Base-by-base conservation (phyloP, 2,797 vertebrate species). In the Columba guinea region DNA sequence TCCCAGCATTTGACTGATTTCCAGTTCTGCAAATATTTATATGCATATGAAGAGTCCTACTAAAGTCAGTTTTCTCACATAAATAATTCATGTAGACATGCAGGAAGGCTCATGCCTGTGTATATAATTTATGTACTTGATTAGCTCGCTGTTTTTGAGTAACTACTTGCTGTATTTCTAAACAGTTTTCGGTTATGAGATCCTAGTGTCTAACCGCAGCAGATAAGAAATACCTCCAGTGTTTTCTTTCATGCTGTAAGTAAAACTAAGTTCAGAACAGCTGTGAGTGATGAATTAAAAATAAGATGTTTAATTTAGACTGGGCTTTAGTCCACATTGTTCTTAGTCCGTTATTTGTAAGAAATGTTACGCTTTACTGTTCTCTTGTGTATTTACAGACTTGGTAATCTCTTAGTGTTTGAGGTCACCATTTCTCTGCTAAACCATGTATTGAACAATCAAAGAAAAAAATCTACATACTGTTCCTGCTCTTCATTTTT, bases 291-390 rank as follows among this genome's bases (percentile, higher is more conserved):
- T 91, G 51, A 80, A 89, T 85, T 87, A 65, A 75, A 89, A 95
- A 69, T 67, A 9, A 68, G 46, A 37, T 80, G 64, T 90, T 93
- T 93, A 70, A 89, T 89, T 74, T 94, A 90, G 75, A 32, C 70
- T 77, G 81, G 71, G 52, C 53, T 89, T 83, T 68, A 83, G 65
- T 87, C 84, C 56, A 68, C 77, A 67, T 77, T 80, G 56, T 84
- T 89, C 67, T 52, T 64, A 41, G 7, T 35, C 34, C 30, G 18
- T 70, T 89, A 85, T 71, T 94, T 92, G 34, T 78, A 80, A 41
- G 26, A 82, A 39, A 32, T 37, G 82, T 93, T 91, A 67, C 82
- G 48, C 62, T 95, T 94, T 88, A 81, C 55, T 71, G 65, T 78
- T 81, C 84, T 81, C 18, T 37, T 76, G 19, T 39, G 37, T 83